Evolutionary conservation across 2,888 invertebrate species (phyloP).

Genomic region (Cynaeus angustus): DNA sequence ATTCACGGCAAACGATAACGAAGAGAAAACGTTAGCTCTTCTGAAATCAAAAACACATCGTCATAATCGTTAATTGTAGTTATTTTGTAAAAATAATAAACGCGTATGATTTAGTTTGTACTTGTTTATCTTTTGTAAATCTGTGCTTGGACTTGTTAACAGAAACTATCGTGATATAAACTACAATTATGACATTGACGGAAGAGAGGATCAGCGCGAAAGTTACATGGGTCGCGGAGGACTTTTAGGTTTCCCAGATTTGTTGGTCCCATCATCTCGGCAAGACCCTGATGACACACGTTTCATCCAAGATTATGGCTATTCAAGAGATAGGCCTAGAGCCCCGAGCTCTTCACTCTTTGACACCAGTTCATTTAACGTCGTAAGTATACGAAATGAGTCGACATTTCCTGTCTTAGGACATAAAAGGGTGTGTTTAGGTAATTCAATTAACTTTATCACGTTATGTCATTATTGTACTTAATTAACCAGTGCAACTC

Average conservation of each 20-base stretch:
- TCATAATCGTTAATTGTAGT: too few relatives aligned
- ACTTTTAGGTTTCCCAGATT: slow-evolving; percentile 69
- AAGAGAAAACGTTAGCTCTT: too few relatives aligned
- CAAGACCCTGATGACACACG: slow-evolving; percentile 60
- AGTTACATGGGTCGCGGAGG: slow-evolving; percentile 61
- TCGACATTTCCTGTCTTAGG: slow-evolving; percentile 28
- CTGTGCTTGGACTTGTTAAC: slow-evolving; percentile 27
- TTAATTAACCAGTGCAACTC: slow-evolving; percentile 45
- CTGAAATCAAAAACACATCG: too few relatives aligned
- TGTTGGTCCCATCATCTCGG: slow-evolving; percentile 68
- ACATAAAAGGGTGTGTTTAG: slow-evolving; percentile 39
- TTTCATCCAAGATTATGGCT: slow-evolving; percentile 65
- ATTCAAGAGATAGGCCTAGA: slow-evolving; percentile 63
- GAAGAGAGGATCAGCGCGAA: slow-evolving; percentile 57
- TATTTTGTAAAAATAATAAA: not conserved
- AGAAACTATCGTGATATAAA: slow-evolving; percentile 60
- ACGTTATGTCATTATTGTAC: slow-evolving; percentile 40
- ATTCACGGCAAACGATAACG: too few relatives aligned
- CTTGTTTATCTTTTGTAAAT: not conserved
- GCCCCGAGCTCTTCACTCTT: slow-evolving; percentile 63
- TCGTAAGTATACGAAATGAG: slow-evolving; percentile 58
- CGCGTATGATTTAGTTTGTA: not conserved
- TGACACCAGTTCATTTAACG: slow-evolving; percentile 65
- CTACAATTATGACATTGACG: slow-evolving; percentile 62
- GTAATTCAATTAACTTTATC: slow-evolving; percentile 47